Percentiles rank a stretch among this genome's conserved stretches.
These are phyloP conservation scores for Damaliscus lunatus DNA, from an alignment of 2,113 vertebrate genomes.

Conservation along the genomic window DNA sequence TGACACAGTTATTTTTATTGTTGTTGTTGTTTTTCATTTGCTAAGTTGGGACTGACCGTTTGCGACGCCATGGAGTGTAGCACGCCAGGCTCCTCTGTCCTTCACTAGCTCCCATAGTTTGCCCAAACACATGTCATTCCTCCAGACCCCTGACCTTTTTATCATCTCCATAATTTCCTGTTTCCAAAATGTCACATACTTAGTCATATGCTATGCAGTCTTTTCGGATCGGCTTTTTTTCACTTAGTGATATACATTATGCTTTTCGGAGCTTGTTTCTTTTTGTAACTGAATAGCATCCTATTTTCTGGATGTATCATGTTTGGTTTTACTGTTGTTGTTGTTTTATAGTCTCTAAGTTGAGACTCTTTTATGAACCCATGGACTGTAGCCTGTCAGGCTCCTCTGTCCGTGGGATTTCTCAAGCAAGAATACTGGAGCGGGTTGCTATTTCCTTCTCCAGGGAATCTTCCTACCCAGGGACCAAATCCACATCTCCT, in stretches of 20 bases:
- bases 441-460: not conserved
- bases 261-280: not conserved
- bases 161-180: not conserved
- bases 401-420: not conserved
- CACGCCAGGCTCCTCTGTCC: not conserved
- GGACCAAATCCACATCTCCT: not conserved
- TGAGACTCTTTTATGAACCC: not conserved
- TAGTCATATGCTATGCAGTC: not conserved
- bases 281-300: not conserved
- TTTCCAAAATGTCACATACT: not conserved
- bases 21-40: not conserved
- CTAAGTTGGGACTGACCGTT: rapidly evolving
- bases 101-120: not conserved
- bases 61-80: not conserved
- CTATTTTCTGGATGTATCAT: not conserved
- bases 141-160: not conserved
- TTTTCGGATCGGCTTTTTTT: not conserved
- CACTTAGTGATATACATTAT: not conserved
- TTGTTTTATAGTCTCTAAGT: not conserved
- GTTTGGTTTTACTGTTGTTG: not conserved
- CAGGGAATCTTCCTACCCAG: not conserved
- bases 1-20: not conserved
- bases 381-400: not conserved
- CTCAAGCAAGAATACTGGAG: not conserved
- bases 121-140: not conserved